These are phyloP conservation scores for Neoaliturus tenellus DNA, from an alignment of 2,888 invertebrate species.

Conservation along the genomic window DNA sequence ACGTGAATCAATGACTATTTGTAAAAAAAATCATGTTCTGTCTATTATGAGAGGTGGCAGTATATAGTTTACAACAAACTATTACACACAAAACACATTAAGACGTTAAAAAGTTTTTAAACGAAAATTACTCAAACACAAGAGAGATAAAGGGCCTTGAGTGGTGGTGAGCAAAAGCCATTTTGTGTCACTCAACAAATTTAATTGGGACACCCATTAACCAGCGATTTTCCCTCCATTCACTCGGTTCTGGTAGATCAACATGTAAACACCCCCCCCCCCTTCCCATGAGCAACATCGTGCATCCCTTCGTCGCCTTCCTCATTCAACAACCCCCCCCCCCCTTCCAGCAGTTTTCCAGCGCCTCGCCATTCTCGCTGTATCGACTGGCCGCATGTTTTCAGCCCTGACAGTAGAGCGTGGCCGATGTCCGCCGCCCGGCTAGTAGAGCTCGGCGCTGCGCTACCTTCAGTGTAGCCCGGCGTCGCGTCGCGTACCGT, in stretches of 20 bases:
- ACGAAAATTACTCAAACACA: no score
- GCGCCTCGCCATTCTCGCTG: background rate
- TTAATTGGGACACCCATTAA: background rate
- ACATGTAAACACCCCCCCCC: background rate
- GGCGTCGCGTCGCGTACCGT: background rate
- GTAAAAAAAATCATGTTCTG: no score
- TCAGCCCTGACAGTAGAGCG: background rate
- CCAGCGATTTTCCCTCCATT: background rate
- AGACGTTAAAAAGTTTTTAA: no score
- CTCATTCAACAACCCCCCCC: background rate
- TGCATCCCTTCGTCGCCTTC: background rate
- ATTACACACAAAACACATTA: no score
- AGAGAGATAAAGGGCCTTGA: no score
- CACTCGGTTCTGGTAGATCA: background rate
- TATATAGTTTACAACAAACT: no score
- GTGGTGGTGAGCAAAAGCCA: no score
- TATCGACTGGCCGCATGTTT: constrained; percentile 6
- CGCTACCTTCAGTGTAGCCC: constrained; percentile 6
- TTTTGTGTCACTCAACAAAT: no score
- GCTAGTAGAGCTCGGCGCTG: constrained; percentile 5
- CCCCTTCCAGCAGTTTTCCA: no score
- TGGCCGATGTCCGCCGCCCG: background rate
- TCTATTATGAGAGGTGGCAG: no score
- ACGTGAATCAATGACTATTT: no score
- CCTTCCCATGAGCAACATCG: no score